phyloP scores from a whole-genome alignment of 2,797 vertebrate genomes.

The Chanos chanos region DNA sequence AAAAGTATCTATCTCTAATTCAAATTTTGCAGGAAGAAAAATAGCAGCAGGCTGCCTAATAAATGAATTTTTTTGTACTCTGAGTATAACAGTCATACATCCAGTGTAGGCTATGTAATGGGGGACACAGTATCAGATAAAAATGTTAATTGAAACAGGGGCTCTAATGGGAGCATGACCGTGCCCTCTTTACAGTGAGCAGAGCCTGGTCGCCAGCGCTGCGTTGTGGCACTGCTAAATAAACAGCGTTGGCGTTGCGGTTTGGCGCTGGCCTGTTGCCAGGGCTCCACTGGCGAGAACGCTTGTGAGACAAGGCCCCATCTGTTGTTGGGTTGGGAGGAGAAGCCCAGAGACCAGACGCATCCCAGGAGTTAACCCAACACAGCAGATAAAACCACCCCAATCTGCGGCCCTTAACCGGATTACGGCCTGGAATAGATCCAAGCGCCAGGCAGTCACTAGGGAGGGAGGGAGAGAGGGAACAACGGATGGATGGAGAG shows the following conservation, averaged over 20 bases:
- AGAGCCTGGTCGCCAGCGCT: background rate
- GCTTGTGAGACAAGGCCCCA: constrained; percentile 28
- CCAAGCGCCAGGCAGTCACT: background rate
- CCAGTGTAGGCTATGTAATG: too few species aligned
- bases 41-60: too few species aligned
- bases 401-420: constrained; percentile 26
- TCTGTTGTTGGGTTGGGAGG: constrained; percentile 29
- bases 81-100: too few species aligned
- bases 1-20: too few species aligned
- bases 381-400: constrained; percentile 15
- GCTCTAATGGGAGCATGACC: too few species aligned
- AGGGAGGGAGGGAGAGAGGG: background rate
- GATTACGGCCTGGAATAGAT: constrained; percentile 30
- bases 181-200: too few species aligned
- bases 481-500: background rate
- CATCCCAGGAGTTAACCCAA: constrained; percentile 27
- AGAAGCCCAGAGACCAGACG: constrained; percentile 23
- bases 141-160: too few species aligned
- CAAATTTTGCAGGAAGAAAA: too few species aligned
- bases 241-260: constrained; percentile 13
- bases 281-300: constrained; percentile 17
- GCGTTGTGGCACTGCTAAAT: constrained; percentile 15
- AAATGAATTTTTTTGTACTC: too few species aligned
- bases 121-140: too few species aligned
- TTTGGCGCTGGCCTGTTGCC: constrained; percentile 17